Evolutionary conservation across 2,888 invertebrate species (phyloP), one percentile per base, ranked within the genome.

Genomic region (Machimus rusticus): DNA sequence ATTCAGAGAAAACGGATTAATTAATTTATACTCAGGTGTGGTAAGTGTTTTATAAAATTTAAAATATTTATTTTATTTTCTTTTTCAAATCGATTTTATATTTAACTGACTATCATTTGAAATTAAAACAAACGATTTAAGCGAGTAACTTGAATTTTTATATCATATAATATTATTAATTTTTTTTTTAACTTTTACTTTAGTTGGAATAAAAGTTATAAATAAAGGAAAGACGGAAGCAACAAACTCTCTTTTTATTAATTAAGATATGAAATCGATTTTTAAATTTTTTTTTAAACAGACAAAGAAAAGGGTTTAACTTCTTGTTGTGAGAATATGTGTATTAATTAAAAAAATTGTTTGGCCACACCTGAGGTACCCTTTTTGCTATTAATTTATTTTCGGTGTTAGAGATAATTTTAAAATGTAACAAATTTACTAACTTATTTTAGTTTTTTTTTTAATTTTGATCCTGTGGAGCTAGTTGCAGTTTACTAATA

Each of bases 81-180:
- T 46, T 16, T 51, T 19, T 5, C 46, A 51, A 51, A 6, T 66
- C 9, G 12, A 23, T 12, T 19, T 28, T 66, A 8, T 12, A 39
- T 39, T 39, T 39, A 66, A 23, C 5, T 57, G 1, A 9, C 1
- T 3, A 31, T 4, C 5, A 31, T 57, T 19, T n/a, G 51, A 78
- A 86, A 55, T 31, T 31, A 87, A 82, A 88, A 86, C 74, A 66
- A 88, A 86, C 86, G 81, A 86, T 34, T 88, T 86, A 86, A 87
- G 84, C 31, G 28, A 78, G 19, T n/a, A 86, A 86, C 86, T 81
- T 57, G 23, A 37, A 28, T 28, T 88, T 16, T 16, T 16, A 16
- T 34, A 4, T 34, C 34, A 34, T 5, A 6, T 34, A 34, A 34
- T 34, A 34, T 28, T 28, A 1, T 28, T 28, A n/a, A n/a, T 28